A percentile compares a stretch with the other conserved stretches of the same genome.
These are phyloP conservation scores for Seladonia tumulorum DNA, from an alignment of 2,888 invertebrate genomes.

Conservation along the genomic window DNA sequence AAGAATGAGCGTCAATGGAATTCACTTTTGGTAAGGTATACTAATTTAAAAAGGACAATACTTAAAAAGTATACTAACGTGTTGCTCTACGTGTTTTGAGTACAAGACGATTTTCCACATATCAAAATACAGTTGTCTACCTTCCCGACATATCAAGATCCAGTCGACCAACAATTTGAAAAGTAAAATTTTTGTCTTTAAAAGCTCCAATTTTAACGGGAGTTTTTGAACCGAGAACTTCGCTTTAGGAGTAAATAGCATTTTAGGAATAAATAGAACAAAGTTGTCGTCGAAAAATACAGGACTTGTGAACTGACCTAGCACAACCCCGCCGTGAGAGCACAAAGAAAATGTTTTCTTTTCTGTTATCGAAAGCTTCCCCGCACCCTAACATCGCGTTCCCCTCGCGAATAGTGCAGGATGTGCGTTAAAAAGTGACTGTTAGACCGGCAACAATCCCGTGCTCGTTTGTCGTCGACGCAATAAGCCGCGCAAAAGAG, in stretches of 20 bases:
- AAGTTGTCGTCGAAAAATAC: too few relatives aligned
- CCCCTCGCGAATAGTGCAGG: not conserved
- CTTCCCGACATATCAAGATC: too few relatives aligned
- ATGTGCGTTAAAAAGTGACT: not conserved
- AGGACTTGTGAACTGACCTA: not conserved
- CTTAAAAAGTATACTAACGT: too few relatives aligned
- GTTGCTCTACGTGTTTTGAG: too few relatives aligned
- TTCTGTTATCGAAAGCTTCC: not conserved
- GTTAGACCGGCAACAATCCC: not conserved
- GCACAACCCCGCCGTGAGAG: not conserved
- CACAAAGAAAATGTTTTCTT: not conserved
- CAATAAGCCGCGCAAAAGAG: constrained; percentile 28
- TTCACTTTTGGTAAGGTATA: too few relatives aligned
- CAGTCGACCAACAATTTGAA: too few relatives aligned
- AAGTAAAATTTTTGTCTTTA: too few relatives aligned
- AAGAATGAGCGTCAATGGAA: too few relatives aligned
- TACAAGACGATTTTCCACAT: too few relatives aligned
- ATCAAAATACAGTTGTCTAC: too few relatives aligned
- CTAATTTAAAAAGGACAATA: too few relatives aligned
- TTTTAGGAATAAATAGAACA: not conserved
- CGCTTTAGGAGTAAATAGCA: not conserved
- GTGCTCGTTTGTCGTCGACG: constrained; percentile 12
- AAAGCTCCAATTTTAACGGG: not conserved
- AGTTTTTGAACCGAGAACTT: too few relatives aligned
- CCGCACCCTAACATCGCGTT: not conserved